Evolutionary conservation across 37 sponge, comb jelly and placozoan genomes (phyloP), one percentile per base, ranked within the genome.

Genomic region (Axinella damicornis): DNA sequence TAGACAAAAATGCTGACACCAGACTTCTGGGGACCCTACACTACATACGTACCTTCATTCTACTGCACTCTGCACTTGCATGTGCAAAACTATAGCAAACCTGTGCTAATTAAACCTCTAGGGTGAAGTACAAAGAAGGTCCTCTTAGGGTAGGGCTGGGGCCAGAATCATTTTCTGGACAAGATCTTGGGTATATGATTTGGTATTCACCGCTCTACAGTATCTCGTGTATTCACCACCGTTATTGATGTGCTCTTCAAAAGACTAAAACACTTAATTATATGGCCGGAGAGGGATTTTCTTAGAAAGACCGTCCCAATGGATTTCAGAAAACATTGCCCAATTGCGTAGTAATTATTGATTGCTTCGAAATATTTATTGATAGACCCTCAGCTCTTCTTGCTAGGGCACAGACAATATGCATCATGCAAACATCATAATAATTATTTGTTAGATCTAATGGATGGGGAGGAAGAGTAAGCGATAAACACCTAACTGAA

Each of bases 281-380:
- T 87, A 13, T 90, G 89, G 92, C 92, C 88, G 64, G 74, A 71
- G 14, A 59, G 85, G 20, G 88, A 87, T 2, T 66, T 41, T 33
- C 60, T 92, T 6, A 40, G 61, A 61, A 74, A 63, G 40, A 87
- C 81, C 0, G 52, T 86, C 65, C 92, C 92, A 1, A 53, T 71
- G 39, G 65, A 55, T 37, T 91, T 84, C 60, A 22, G 35, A 36
- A 78, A 79, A 57, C 57, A 89, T 39, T 77, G 65, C 71, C 79
- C 73, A 88, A 73, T 2, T 82, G 84, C 25, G 68, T 57, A 2
- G 74, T 77, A 22, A 76, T 81, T 24, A 85, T 85, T 17, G 72
- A 89, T 27, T 89, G 90, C 58, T 79, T 79, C 41, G 80, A 89
- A 28, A 38, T 89, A 31, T 83, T 84, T 31, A 85, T 89, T 52